Evolutionary conservation across 2,888 invertebrate genomes (phyloP), one percentile per base, ranked within the genome.

Genomic region (Caradrina clavipalpis): DNA sequence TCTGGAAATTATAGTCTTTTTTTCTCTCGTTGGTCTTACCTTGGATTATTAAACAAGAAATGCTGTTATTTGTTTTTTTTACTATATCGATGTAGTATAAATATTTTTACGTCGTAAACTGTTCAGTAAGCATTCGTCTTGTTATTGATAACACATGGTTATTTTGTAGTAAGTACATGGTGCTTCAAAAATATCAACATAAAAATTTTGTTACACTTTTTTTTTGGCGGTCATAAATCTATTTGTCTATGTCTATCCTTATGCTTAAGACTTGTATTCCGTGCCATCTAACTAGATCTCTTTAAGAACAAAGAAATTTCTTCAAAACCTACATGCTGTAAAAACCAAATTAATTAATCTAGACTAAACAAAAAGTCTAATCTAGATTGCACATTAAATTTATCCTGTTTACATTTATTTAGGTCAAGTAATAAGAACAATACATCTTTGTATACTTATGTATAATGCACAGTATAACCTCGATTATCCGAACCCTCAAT

Each of bases 361-460:
- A 68, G 63, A 64, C 35, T n/a, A 45, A 59, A 59, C 22, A 51
- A 60, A 72, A 59, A 56, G n/a, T 26, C 26, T 5, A 31, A 50
- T 50, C 49, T 35, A 74, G 66, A 51, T 54, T 55, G 7, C n/a
- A 31, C 13, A 53, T 60, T 57, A 53, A 49, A 74, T 54, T 79
- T 64, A 57, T 80, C 49, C 63, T 64, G 69, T 61, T 64, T 62
- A 80, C 22, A 54, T 69, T 22, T 2, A 76, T 67, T 61, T 64
- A 26, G 76, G 76, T 45, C 80, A 76, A 58, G 31, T 64, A 79
- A 51, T 64, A 1, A 64, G 63, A 63, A 63, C 76, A 56, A 57
- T 59, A 22, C 39, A n/a, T 57, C 57, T 19, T 66, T 62, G 22
- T 53, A 26, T 51, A 17, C 31, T 22, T 19, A 31, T 31, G 69